A percentile compares a stretch with the other conserved stretches of the same genome.
These are phyloP conservation scores for Rhinoderma darwinii DNA, from an alignment of 2,113 vertebrate genomes.

Conservation along the genomic window DNA sequence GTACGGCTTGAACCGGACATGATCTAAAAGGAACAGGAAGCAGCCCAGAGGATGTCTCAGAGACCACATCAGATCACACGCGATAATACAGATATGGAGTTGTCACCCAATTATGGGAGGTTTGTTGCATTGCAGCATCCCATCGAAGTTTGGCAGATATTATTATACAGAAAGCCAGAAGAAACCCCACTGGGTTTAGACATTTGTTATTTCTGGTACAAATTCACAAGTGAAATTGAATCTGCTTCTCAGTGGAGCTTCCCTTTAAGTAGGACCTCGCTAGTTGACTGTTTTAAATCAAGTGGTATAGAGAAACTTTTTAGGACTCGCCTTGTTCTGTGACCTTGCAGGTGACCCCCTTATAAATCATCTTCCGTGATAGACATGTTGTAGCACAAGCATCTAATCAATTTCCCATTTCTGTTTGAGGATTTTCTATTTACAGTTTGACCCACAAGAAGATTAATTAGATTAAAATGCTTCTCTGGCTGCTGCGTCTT, in stretches of 20 bases:
- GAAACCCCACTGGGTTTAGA: neutral
- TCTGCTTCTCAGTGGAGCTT: neutral
- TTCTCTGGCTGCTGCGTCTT: neutral
- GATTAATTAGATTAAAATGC: slow-evolving; percentile 44
- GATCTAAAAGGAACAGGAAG: too few relatives aligned
- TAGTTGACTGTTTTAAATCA: too few relatives aligned
- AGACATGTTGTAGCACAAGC: neutral
- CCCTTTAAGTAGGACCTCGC: neutral
- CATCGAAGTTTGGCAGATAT: neutral
- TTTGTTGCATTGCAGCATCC: neutral
- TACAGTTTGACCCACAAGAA: slow-evolving; percentile 35
- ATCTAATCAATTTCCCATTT: slow-evolving; percentile 41
- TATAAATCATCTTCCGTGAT: slow-evolving; percentile 7
- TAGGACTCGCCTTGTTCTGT: neutral
- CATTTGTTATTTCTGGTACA: neutral
- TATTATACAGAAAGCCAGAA: neutral
- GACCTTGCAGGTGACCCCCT: slow-evolving; percentile 15
- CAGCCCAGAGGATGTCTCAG: neutral
- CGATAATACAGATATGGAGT: neutral
- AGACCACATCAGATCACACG: too few relatives aligned
- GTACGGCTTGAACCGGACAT: too few relatives aligned
- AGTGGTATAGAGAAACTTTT: neutral
- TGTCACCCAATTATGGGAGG: neutral
- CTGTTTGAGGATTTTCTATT: slow-evolving; percentile 41
- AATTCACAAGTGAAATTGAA: neutral